Evolutionary conservation across 2,888 invertebrate genomes (phyloP).

Genomic region (Amiota minor): DNA sequence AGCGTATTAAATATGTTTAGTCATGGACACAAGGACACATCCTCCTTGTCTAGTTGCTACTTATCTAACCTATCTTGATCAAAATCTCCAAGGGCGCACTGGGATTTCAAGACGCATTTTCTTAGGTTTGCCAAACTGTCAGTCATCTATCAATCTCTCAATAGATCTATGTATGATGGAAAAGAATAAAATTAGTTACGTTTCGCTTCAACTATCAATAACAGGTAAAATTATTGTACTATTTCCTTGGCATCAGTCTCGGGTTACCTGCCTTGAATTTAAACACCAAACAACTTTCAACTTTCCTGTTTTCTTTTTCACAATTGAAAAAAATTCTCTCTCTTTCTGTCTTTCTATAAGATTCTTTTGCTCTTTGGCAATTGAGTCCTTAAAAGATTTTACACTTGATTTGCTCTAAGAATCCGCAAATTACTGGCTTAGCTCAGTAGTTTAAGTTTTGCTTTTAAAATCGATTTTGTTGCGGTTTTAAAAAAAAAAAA

Average conservation of each 20-base stretch:
- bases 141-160: conserved; percentile 13
- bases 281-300: neutral
- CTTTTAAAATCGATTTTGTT: conserved; percentile 13
- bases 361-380: neutral
- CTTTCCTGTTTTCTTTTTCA: neutral
- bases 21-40: neutral
- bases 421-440: conserved; percentile 13
- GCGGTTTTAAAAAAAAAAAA: neutral
- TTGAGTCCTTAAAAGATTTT: neutral
- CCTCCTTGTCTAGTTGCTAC: neutral
- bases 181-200: neutral
- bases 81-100: neutral
- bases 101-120: neutral
- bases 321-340: neutral
- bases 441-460: conserved; percentile 7
- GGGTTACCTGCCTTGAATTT: neutral
- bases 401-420: neutral
- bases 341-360: neutral
- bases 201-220: neutral
- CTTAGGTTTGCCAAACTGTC: neutral
- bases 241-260: neutral
- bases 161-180: neutral
- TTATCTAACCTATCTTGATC: neutral
- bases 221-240: conserved; percentile 3
- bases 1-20: conserved; percentile 9